Percentiles rank a stretch among this genome's conserved stretches.
Conservation (phyloP, 2,888 invertebrate genomes). For the Alentia gelatinosa region DNA sequence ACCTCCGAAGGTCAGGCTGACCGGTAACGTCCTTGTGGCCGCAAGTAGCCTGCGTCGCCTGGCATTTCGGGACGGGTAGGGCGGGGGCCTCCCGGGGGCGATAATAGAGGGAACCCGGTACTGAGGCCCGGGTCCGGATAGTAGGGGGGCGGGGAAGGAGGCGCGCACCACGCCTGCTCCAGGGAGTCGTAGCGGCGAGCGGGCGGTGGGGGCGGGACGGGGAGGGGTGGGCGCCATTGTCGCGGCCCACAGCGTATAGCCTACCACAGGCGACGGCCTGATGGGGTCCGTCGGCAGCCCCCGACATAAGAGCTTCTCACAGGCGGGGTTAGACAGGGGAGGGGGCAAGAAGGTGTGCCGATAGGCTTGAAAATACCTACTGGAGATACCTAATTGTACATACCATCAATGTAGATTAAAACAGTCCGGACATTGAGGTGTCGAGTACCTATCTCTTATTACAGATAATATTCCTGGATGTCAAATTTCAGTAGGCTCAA, state of each 20-base stretch:
- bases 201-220: background rate
- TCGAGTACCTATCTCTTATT: no score
- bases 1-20: background rate
- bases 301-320: no score
- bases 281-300: no score
- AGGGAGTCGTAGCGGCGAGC: background rate
- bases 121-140: background rate
- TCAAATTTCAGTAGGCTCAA: no score
- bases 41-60: background rate
- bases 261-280: no score
- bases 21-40: background rate
- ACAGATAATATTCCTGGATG: no score
- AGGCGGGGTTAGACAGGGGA: no score
- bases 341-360: no score
- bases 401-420: no score
- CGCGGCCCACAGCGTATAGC: background rate
- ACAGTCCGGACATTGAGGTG: no score
- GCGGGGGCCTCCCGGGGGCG: constrained; percentile 48
- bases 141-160: background rate
- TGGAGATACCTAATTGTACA: no score
- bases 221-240: background rate
- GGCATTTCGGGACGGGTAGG: constrained; percentile 58
- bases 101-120: background rate
- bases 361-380: no score
- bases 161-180: background rate